A percentile compares a stretch with the other conserved stretches of the same genome.
Conservation (phyloP, 30 jellyfish, hydroid and myxozoan species). For the Turritopsis rubra region DNA sequence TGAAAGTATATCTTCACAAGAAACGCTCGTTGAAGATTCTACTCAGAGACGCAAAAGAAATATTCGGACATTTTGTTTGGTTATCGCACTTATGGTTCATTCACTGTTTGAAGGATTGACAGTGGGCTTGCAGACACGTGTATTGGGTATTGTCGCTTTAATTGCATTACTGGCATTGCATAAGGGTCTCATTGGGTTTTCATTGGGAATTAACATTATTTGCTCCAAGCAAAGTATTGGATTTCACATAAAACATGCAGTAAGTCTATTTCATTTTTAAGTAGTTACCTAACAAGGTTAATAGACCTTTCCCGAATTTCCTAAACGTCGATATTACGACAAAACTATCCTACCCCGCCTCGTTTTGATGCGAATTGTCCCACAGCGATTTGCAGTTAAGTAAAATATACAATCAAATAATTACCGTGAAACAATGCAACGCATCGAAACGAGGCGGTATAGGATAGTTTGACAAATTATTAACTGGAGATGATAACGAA, state of each 20-base stretch:
- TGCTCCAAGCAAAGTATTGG: slow-evolving; percentile 11
- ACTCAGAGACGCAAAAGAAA: background rate
- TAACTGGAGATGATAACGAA: too few species aligned
- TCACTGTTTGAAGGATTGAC: slow-evolving; percentile 47
- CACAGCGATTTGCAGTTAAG: too few species aligned
- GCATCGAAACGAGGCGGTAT: too few species aligned
- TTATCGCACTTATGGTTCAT: slow-evolving; percentile 34
- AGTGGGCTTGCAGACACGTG: slow-evolving; percentile 31
- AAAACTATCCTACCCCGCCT: too few species aligned
- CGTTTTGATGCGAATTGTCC: too few species aligned
- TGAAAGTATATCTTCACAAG: background rate
- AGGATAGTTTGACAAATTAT: too few species aligned
- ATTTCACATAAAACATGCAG: slow-evolving; percentile 27
- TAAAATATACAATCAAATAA: too few species aligned
- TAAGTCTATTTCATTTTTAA: background rate
- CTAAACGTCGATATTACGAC: too few species aligned
- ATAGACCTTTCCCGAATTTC: too few species aligned
- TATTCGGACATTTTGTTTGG: slow-evolving; percentile 33
- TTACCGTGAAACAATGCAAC: too few species aligned
- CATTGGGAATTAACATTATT: slow-evolving; percentile 35
- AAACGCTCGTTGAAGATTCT: background rate
- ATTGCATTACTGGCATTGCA: slow-evolving; percentile 33
- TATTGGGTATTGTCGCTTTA: slow-evolving; percentile 12
- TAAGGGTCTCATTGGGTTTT: slow-evolving; percentile 39
- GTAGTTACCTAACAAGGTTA: too few species aligned